Evolutionary conservation across 92 coral and sea anemone genomes (phyloP), one percentile per base, ranked within the genome.

Genomic region (Phenganax subtilis): DNA sequence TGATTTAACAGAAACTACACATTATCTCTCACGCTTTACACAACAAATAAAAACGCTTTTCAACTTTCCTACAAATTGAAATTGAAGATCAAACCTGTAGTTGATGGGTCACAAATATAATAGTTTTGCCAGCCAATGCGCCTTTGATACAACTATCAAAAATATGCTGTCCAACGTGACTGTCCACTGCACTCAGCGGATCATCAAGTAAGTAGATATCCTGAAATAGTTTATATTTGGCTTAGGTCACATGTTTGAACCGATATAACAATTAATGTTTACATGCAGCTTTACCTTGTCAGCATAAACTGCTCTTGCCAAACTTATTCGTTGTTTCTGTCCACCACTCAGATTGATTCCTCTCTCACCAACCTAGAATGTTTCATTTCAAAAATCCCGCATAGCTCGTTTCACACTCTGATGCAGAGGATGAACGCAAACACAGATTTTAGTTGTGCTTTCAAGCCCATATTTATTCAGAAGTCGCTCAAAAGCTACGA

Each of bases 291-390:
- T 92, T 84, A 92, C 97, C 97, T 90, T 92, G 71, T 92, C 85
- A 53, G 93, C 91, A 54, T 92, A 93, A 30, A 91, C 88, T 8
- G 97, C 97, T 86, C 97, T 89, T 10, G 97, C 96, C 54, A 93
- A 84, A 75, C 97, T 93, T 55, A 93, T 89, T 71, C 97, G 85
- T 80, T 91, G 96, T 57, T 93, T 93, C 66, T 93, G 97, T 17
- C 97, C 97, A 11, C 97, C 97, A 69, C 97, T 93, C 25, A 93
- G 87, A 77, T 93, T 93, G 16, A 93, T 91, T 0, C 97, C 97
- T 54, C 97, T 92, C 64, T 93, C 97, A 47, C 97, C 97, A 76
- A 93, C 82, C 97, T 93, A 58, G 30, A 80, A 75, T 82, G 27
- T 82, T 3, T 82, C 28, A 65, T 59, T 59, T 17, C 6, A 75